Evolutionary conservation across 1,140 invertebrate genomes (phyloP).

Genomic region (Habropoda laboriosa): DNA sequence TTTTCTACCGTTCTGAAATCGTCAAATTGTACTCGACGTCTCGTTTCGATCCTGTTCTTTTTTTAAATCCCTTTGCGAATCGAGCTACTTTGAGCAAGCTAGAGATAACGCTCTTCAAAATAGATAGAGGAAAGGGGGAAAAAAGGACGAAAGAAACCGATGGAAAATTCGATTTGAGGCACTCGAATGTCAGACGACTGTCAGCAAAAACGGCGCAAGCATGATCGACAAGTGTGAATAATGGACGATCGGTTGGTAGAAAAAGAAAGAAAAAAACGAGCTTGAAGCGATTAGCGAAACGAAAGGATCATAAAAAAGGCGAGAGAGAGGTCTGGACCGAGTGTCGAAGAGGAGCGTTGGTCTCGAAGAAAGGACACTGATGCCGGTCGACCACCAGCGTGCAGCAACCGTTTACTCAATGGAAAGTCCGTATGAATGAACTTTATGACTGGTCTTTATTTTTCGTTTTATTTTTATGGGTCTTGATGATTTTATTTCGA

Average conservation of each 20-base stretch:
- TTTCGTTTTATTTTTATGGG: constrained; percentile 62
- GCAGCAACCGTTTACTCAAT: constrained; percentile 51
- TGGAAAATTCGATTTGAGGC: not conserved
- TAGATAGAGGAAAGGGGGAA: not conserved
- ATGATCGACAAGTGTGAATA: not conserved
- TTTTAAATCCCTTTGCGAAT: not conserved
- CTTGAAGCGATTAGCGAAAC: not conserved
- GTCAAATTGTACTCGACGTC: no score
- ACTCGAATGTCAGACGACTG: not conserved
- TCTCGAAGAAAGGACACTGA: not conserved
- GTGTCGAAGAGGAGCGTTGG: not conserved
- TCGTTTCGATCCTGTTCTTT: not conserved
- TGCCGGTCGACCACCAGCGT: not conserved
- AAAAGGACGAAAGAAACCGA: not conserved
- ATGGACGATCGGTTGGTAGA: not conserved
- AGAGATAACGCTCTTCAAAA: no score
- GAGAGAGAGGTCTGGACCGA: not conserved
- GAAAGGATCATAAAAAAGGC: not conserved
- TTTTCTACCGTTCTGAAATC: not conserved
- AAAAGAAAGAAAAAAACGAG: no score
- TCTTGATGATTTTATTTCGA: constrained; percentile 67
- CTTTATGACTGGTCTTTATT: constrained; percentile 68
- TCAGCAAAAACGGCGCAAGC: not conserved
- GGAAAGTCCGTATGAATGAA: constrained; percentile 69
- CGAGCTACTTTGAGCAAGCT: not conserved